phyloP scores from a whole-genome alignment of 2,888 invertebrate genomes.

The Gasteruption jaculator region DNA sequence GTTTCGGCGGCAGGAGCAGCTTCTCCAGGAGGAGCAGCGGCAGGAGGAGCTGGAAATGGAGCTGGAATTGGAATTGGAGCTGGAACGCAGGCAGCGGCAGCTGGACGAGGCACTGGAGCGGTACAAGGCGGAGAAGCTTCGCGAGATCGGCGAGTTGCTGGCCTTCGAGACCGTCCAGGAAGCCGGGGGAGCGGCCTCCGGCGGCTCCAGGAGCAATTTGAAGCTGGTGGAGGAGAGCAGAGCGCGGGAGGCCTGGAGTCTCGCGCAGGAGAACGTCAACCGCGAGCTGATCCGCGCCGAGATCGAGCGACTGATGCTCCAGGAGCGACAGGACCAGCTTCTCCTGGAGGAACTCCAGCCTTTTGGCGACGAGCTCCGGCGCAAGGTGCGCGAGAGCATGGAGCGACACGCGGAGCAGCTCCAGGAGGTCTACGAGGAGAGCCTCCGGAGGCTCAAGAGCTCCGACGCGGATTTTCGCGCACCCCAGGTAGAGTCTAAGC shows the following conservation, averaged over 20 bases:
- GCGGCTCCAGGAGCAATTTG: constrained; percentile 46
- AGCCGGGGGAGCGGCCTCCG: constrained; percentile 36
- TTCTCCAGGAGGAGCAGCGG: constrained; percentile 30
- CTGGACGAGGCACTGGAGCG: constrained; percentile 60
- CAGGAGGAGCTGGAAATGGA: constrained; percentile 10
- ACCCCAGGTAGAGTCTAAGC: constrained; percentile 48
- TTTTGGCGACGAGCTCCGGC: constrained; percentile 73
- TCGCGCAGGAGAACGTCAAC: constrained; percentile 71
- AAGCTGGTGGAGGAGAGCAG: constrained; percentile 60
- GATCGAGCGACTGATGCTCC: too few species aligned
- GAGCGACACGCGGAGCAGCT: constrained; percentile 67
- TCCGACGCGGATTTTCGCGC: constrained; percentile 40
- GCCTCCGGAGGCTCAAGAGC: constrained; percentile 58
- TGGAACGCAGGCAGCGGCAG: constrained; percentile 59
- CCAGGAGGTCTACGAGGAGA: constrained; percentile 64
- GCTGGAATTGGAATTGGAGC: constrained; percentile 43
- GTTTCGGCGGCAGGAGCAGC: constrained; percentile 62
- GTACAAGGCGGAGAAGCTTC: constrained; percentile 67
- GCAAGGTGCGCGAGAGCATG: constrained; percentile 71
- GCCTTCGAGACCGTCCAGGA: constrained; percentile 66
- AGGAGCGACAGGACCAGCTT: too few species aligned
- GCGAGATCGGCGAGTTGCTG: constrained; percentile 66
- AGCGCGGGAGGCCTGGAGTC: constrained; percentile 70
- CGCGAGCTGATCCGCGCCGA: constrained; percentile 74
- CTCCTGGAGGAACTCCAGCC: constrained; percentile 71